Base-by-base conservation (phyloP, 53 echinoderm and acorn worm species). In the Apostichopus leukothele region DNA sequence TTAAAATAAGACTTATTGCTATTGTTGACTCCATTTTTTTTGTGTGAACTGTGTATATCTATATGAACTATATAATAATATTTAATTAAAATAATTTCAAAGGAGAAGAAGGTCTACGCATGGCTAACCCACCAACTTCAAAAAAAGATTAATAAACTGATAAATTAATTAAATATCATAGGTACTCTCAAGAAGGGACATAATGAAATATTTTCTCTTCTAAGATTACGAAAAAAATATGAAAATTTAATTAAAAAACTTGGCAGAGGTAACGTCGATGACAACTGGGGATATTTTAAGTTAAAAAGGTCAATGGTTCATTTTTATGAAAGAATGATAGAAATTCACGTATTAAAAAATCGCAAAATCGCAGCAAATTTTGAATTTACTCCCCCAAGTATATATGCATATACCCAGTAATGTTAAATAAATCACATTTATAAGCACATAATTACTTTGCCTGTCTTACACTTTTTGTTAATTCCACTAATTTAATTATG, bases 41-140 rank as follows among this genome's bases (percentile, higher is more conserved):
- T 57, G 0, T 57, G 57, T 7, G 7, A 5, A 57, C 10, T 57
- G 8, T 57, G 1, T 57, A 7, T 9, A 9, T 57, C 57, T 57
- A 7, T 8, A 39, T 39, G 39, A 3, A 39, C 39, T n/a, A 71
- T 19, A 21, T 18, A 16, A 0, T 71, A 19, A 71, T 55, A 80
- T 80, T 80, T 80, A 80, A 80, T 80, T 80, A 80, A 80, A 80
- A 53, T 78, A 18, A 78, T 23, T 76, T 76, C 50, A 14, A 14
- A 23, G 6, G 16, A 23, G 52, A 76, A 76, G 77, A 51, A 76
- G 51, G 27, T 51, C 77, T 51, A 75, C 75, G 25, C 25, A 75
- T 75, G 25, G 77, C 25, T 20, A 25, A 76, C 51, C 52, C 77
- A 27, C 8, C 10, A 57, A 10, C 7, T 57, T 57, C 77, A 76